Conservation (phyloP, 2,888 invertebrate genomes). For the Pollenia amentaria region DNA sequence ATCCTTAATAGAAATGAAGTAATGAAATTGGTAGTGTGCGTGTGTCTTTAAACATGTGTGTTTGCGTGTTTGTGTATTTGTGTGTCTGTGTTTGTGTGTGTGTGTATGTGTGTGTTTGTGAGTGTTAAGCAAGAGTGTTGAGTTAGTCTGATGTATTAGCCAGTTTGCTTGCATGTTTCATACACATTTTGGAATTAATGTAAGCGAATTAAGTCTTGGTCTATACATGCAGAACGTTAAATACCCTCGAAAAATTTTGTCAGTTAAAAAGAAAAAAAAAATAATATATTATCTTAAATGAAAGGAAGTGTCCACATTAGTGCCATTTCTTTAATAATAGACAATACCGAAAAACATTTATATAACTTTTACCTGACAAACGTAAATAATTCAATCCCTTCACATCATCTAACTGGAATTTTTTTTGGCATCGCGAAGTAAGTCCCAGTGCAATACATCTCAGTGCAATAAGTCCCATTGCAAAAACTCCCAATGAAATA, state of each 20-base stretch:
- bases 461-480: too few relatives aligned
- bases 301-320: too few relatives aligned
- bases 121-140: neutral
- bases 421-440: too few relatives aligned
- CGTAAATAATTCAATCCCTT: too few relatives aligned
- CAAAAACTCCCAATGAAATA: too few relatives aligned
- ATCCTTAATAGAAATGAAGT: conserved; percentile 8
- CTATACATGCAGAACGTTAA: neutral
- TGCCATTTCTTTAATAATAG: too few relatives aligned
- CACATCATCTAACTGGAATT: too few relatives aligned
- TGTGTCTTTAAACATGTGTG: neutral
- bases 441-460: too few relatives aligned
- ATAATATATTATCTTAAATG: too few relatives aligned
- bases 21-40: neutral
- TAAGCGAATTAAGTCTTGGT: conserved; percentile 19
- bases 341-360: too few relatives aligned
- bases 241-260: neutral
- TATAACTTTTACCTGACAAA: too few relatives aligned
- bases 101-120: neutral
- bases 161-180: conserved; percentile 34
- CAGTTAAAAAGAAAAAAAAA: neutral
- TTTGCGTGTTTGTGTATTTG: too few relatives aligned
- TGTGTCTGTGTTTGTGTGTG: neutral
- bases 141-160: conserved; percentile 26
- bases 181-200: conserved; percentile 41